Conservation (phyloP, 2,888 invertebrate genomes). For the Epistrophe eligans region DNA sequence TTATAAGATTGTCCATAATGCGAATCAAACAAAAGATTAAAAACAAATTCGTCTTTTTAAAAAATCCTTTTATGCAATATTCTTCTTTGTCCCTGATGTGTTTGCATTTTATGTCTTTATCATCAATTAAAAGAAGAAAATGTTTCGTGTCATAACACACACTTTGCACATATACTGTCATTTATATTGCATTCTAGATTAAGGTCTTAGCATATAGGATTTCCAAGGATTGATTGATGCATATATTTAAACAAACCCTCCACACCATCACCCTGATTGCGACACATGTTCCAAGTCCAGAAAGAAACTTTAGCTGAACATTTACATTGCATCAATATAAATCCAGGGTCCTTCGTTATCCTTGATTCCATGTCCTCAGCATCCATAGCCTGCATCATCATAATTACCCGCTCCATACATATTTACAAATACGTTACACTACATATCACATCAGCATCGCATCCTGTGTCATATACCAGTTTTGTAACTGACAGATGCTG, state of each 20-base stretch:
- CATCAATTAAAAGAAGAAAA: slow-evolving; percentile 4
- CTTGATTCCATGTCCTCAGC: slow-evolving; percentile 18
- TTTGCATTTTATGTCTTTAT: neutral
- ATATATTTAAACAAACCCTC: slow-evolving; percentile 1
- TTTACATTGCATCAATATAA: slow-evolving; percentile 39
- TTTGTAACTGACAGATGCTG: slow-evolving; percentile 50
- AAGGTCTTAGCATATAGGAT: neutral
- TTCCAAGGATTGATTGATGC: slow-evolving; percentile 24
- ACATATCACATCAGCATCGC: neutral
- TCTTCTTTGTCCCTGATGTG: neutral
- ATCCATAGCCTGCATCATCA: slow-evolving; percentile 32
- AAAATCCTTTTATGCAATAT: neutral
- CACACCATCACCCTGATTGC: slow-evolving; percentile 4
- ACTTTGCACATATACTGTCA: slow-evolving; percentile 25
- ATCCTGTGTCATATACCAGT: slow-evolving; percentile 36
- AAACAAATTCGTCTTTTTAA: neutral
- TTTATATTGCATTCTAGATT: slow-evolving; percentile 15
- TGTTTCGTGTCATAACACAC: slow-evolving; percentile 10
- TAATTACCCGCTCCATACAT: slow-evolving; percentile 45
- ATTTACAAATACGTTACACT: too few relatives aligned
- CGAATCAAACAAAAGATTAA: neutral
- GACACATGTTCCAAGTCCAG: slow-evolving; percentile 6
- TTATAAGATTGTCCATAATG: neutral
- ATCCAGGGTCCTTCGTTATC: slow-evolving; percentile 38
- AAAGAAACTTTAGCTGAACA: slow-evolving; percentile 13